These are phyloP conservation scores for Takifugu ocellatus DNA, from an alignment of 2,797 vertebrate genomes.

Conservation along the genomic window DNA sequence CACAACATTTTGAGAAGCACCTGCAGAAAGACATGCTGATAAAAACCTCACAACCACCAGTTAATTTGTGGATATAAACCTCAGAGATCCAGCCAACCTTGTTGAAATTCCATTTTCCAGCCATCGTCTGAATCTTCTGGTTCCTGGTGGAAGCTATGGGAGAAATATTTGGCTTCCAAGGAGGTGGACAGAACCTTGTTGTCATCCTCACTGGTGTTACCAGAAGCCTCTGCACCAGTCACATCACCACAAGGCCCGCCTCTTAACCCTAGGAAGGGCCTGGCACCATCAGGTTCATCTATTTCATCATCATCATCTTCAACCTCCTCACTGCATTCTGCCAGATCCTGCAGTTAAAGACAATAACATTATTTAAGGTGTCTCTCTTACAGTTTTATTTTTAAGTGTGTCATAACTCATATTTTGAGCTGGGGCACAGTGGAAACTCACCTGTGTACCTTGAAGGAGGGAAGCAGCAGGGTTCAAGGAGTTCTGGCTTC, in stretches of 20 bases:
- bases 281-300: conserved; percentile 56
- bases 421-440: conserved; percentile 51
- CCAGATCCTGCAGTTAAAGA: conserved; percentile 40
- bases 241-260: conserved; percentile 61
- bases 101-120: conserved; percentile 69
- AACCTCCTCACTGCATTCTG: conserved; percentile 27
- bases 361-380: not conserved
- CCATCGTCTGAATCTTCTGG: conserved; percentile 61
- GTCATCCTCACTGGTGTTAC: conserved; percentile 45
- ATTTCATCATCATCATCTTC: conserved; percentile 30
- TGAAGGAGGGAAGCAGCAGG: conserved; percentile 46
- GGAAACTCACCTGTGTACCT: conserved; percentile 52
- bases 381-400: not conserved
- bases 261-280: conserved; percentile 40
- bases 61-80: not conserved
- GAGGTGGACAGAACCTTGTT: conserved; percentile 56
- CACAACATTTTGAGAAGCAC: conserved; percentile 75
- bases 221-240: conserved; percentile 35
- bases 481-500: conserved; percentile 43
- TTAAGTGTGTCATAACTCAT: not conserved
- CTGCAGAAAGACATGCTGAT: conserved; percentile 43
- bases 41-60: not conserved
- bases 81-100: conserved; percentile 48
- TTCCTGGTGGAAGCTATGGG: conserved; percentile 71
- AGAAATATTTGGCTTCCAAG: conserved; percentile 78